Conservation (phyloP, 2,113 vertebrate genomes). For the Rhinopomastus cyanomelas region DNA sequence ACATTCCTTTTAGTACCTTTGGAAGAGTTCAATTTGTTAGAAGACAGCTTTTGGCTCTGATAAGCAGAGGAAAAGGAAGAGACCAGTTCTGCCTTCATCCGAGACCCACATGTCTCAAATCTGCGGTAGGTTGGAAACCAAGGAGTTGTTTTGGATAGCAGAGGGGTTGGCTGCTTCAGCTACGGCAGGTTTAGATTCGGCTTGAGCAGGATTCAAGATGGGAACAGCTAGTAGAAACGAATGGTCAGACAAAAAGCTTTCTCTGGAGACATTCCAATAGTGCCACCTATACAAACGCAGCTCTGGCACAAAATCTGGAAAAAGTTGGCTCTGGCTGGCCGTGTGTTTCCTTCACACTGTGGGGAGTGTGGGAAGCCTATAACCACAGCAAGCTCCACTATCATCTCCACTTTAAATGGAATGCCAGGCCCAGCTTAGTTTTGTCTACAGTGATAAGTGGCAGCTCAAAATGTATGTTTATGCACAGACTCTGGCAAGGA, state of each 20-base stretch:
- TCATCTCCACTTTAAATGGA: not conserved
- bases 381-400: not conserved
- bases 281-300: slow-evolving; percentile 56
- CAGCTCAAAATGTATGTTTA: not conserved
- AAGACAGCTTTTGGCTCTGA: not conserved
- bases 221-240: slow-evolving; percentile 1
- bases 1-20: not conserved
- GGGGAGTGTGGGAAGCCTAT: slow-evolving; percentile 19
- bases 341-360: not conserved
- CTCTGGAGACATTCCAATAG: slow-evolving; percentile 26
- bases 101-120: not conserved
- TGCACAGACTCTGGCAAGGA: not conserved
- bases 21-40: not conserved
- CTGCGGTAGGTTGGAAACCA: not conserved
- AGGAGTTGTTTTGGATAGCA: not conserved
- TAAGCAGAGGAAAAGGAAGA: slow-evolving; percentile 3
- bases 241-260: slow-evolving; percentile 42
- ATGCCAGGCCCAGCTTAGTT: not conserved
- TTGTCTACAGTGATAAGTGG: not conserved
- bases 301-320: slow-evolving; percentile 37
- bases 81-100: not conserved
- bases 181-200: not conserved
- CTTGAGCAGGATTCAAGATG: not conserved
- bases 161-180: not conserved
- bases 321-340: slow-evolving; percentile 16